Percentiles rank a stretch among this genome's conserved stretches.
Evolutionary conservation across 2,797 vertebrate species (phyloP).

Genomic region (Argyrosomus regius): DNA sequence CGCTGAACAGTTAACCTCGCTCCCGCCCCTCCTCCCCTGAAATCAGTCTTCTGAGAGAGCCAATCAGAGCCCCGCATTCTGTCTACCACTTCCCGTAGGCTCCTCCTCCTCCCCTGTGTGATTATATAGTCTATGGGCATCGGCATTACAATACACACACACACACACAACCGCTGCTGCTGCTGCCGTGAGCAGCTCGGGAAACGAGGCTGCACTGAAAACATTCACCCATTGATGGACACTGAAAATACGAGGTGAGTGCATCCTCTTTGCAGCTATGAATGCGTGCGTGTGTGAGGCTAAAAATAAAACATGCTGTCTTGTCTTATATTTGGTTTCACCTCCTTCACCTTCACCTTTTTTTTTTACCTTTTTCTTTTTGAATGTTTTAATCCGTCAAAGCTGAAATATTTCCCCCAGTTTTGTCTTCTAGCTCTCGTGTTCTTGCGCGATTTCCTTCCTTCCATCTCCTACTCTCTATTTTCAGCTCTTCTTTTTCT

Average conservation of each 20-base stretch:
- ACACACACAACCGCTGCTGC: constrained; percentile 28
- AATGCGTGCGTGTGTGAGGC: constrained; percentile 1
- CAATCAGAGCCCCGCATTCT: constrained; percentile 63
- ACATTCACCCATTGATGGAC: constrained; percentile 53
- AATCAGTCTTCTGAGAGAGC: constrained; percentile 61
- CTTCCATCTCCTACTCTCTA: constrained; percentile 22
- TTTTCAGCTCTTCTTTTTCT: constrained; percentile 52
- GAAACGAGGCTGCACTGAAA: constrained; percentile 46
- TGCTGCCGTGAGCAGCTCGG: constrained; percentile 37
- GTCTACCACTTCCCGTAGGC: constrained; percentile 55
- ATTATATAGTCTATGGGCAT: constrained; percentile 77
- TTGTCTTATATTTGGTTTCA: neutral
- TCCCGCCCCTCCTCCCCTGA: constrained; percentile 48
- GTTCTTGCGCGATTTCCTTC: constrained; percentile 19
- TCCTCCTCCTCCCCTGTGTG: constrained; percentile 69
- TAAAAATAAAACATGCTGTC: constrained; percentile 25
- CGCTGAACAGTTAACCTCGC: constrained; percentile 57
- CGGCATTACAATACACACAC: constrained; percentile 69
- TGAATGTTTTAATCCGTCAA: constrained; percentile 23
- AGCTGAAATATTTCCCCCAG: constrained; percentile 8
- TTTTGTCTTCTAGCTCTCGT: constrained; percentile 10
- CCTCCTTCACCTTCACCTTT: neutral
- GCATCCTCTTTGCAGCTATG: constrained; percentile 22
- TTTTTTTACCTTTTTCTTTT: constrained; percentile 11
- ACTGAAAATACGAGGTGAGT: constrained; percentile 65